These are phyloP conservation scores for Lepilemur septentrionalis DNA, from an alignment of 2,797 vertebrate species.

Conservation along the genomic window DNA sequence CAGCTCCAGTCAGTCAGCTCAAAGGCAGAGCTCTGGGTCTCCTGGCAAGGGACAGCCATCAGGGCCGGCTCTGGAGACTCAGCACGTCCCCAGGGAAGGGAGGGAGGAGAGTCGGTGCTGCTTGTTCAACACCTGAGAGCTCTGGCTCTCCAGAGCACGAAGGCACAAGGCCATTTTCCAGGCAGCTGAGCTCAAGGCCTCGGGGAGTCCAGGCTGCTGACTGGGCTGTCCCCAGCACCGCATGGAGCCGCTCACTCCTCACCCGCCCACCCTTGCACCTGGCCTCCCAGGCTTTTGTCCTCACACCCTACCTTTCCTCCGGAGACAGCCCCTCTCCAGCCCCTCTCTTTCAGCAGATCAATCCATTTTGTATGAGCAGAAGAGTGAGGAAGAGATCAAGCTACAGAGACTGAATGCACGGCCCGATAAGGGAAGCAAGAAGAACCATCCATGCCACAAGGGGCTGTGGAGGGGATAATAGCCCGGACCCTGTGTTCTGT, in stretches of 20 bases:
- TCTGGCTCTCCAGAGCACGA: not conserved
- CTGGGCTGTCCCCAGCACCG: not conserved
- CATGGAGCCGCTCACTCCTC: not conserved
- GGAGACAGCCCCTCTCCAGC: not conserved
- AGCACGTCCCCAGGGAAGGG: not conserved
- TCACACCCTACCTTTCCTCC: not conserved
- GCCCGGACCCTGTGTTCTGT: constrained; percentile 75
- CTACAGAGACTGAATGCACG: constrained; percentile 78
- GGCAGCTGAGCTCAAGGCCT: not conserved
- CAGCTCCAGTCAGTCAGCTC: not conserved
- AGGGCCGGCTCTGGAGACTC: not conserved
- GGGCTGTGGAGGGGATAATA: constrained; percentile 73
- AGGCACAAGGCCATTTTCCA: not conserved
- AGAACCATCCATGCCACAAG: constrained; percentile 76
- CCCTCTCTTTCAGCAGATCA: constrained; percentile 67
- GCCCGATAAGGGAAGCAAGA: constrained; percentile 79
- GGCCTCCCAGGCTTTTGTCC: not conserved
- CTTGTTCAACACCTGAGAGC: not conserved
- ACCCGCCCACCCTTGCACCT: not conserved
- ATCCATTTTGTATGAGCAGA: constrained; percentile 74
- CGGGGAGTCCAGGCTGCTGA: not conserved
- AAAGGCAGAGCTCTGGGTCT: not conserved
- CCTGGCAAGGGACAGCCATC: not conserved
- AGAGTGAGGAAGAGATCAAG: constrained; percentile 71
- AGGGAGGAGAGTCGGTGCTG: not conserved